phyloP scores from a whole-genome alignment of 2,113 vertebrate genomes.

The Ochotona curzoniae region DNA sequence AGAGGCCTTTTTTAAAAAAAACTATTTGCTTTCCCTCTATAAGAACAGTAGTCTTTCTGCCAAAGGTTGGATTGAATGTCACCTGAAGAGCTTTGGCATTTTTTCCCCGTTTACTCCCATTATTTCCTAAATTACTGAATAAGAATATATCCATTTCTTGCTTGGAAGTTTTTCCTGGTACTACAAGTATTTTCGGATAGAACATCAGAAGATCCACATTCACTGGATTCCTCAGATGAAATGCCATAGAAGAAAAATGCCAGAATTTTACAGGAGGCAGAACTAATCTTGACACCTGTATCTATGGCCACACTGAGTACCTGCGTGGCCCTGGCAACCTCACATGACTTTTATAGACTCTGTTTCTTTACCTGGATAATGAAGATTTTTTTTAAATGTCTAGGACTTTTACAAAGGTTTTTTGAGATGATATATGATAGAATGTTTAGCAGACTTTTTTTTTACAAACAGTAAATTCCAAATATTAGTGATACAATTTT shows the following conservation, averaged over 20 bases:
- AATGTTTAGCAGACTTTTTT: background rate
- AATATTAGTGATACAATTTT: background rate
- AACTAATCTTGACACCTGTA: background rate
- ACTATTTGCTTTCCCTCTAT: background rate
- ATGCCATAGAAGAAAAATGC: background rate
- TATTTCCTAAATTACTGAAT: background rate
- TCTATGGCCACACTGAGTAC: background rate
- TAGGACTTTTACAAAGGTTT: background rate
- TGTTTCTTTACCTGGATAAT: background rate
- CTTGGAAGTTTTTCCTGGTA: background rate
- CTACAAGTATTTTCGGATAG: background rate
- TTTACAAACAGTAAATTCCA: background rate
- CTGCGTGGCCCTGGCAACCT: background rate
- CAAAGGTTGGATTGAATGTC: background rate
- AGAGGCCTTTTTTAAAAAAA: background rate
- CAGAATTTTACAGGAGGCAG: background rate
- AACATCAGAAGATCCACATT: background rate
- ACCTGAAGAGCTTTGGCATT: background rate
- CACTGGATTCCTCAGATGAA: background rate
- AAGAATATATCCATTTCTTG: slow-evolving; percentile 6
- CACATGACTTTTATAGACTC: background rate
- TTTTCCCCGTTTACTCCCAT: background rate
- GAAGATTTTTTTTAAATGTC: background rate
- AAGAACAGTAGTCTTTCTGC: background rate
- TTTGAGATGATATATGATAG: background rate